Conservation (phyloP, 2,797 vertebrate species). For the Apogon talboti region DNA sequence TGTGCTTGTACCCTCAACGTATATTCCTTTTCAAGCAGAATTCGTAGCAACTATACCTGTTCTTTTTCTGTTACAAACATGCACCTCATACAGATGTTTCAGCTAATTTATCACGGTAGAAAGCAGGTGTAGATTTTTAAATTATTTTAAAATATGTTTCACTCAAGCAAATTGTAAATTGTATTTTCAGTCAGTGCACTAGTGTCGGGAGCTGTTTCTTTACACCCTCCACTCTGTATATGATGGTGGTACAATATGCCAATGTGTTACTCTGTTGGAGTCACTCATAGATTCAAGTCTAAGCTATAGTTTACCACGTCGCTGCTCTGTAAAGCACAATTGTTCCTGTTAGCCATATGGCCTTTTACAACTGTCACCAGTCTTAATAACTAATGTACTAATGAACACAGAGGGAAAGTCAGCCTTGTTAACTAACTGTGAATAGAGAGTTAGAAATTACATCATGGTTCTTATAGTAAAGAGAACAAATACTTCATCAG, state of each 20-base stretch:
- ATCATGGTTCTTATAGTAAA: conserved; percentile 24
- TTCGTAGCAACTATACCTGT: conserved; percentile 65
- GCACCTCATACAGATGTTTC: not conserved
- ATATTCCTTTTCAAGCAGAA: conserved; percentile 54
- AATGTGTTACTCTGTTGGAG: conserved; percentile 37
- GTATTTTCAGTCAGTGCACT: conserved; percentile 10
- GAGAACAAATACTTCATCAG: conserved; percentile 9
- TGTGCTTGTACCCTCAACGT: conserved; percentile 51
- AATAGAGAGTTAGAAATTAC: conserved; percentile 5
- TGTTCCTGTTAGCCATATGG: conserved; percentile 24
- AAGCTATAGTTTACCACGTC: conserved; percentile 26
- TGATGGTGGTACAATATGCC: conserved; percentile 44
- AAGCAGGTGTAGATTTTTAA: conserved; percentile 13
- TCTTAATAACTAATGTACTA: conserved; percentile 2
- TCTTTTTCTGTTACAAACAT: conserved; percentile 10
- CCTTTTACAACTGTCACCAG: conserved; percentile 29
- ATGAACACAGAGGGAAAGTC: conserved; percentile 13
- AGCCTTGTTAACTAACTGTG: conserved; percentile 22
- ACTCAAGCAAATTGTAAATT: not conserved
- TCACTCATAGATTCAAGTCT: conserved; percentile 31
- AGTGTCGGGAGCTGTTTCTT: conserved; percentile 38
- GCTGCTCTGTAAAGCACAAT: conserved; percentile 21
- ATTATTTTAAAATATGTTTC: too few relatives aligned
- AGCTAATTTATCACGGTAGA: conserved; percentile 1
- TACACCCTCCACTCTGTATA: not conserved